Percentiles rank a stretch among this genome's conserved stretches.
Evolutionary conservation across 2,888 invertebrate species (phyloP).

Genomic region (Marasmarcha lunaedactyla): DNA sequence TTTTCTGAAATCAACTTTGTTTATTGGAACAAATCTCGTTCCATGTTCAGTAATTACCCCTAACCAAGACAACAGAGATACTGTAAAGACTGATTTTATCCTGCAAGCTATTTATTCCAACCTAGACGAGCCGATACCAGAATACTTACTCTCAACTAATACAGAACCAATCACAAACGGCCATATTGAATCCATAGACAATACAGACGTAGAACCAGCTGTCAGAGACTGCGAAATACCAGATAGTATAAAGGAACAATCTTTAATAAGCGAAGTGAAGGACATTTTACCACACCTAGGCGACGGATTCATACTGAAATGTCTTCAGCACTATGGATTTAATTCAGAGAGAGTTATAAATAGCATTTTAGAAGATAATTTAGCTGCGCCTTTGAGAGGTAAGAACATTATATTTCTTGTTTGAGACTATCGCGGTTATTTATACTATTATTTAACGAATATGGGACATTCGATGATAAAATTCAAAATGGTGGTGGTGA

Average conservation of each 20-base stretch:
- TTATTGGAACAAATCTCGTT: too few species aligned
- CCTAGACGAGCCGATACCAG: slow-evolving; percentile 44
- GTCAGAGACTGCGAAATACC: slow-evolving; percentile 46
- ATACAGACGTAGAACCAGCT: slow-evolving; percentile 12
- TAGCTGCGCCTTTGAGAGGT: slow-evolving; percentile 47
- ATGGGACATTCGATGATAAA: too few species aligned
- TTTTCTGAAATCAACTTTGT: too few species aligned
- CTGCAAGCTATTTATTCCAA: slow-evolving; percentile 62
- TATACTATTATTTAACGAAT: too few species aligned
- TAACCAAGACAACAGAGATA: slow-evolving; percentile 40
- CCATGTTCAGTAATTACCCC: too few species aligned
- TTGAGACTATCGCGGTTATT: too few species aligned
- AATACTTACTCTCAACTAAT: slow-evolving; percentile 14
- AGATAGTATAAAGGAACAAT: slow-evolving; percentile 47
- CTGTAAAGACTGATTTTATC: slow-evolving; percentile 67
- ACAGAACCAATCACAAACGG: slow-evolving; percentile 28
- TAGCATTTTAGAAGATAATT: slow-evolving; percentile 81
- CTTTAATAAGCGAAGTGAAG: slow-evolving; percentile 74
- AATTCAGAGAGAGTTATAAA: slow-evolving; percentile 83
- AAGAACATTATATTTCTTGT: slow-evolving; percentile 10
- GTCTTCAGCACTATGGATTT: slow-evolving; percentile 82
- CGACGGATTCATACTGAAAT: slow-evolving; percentile 78
- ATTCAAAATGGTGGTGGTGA: not conserved
- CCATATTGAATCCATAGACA: slow-evolving; percentile 24
- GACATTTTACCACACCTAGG: slow-evolving; percentile 87